Percentiles rank a stretch among this genome's conserved stretches.
phyloP scores from a whole-genome alignment of 53 echinoderm and acorn worm genomes.

The Holothuria scabra region DNA sequence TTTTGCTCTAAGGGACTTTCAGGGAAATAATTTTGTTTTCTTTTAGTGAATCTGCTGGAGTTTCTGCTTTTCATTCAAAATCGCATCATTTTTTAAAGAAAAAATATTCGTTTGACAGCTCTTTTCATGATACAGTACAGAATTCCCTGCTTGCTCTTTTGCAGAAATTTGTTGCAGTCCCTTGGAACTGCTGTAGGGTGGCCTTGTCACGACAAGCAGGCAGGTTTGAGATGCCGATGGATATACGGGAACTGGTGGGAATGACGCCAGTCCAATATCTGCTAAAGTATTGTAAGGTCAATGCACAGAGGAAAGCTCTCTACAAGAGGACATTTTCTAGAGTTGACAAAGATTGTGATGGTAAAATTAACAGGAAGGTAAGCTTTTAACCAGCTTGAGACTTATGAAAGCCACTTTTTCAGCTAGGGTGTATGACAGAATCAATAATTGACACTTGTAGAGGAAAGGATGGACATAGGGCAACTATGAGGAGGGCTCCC shows the following conservation, averaged over 20 bases:
- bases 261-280: slow-evolving; percentile 93
- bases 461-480: too few species aligned
- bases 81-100: too few species aligned
- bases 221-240: slow-evolving; percentile 93
- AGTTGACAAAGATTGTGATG: slow-evolving; percentile 82
- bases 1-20: slow-evolving; percentile 48
- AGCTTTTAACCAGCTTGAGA: not conserved
- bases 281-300: slow-evolving; percentile 76
- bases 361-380: slow-evolving; percentile 89
- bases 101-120: too few species aligned
- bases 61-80: too few species aligned
- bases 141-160: slow-evolving; percentile 23
- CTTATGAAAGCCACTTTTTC: too few species aligned
- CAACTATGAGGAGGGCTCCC: too few species aligned
- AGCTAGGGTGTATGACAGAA: too few species aligned
- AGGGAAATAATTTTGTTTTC: not conserved
- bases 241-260: slow-evolving; percentile 70
- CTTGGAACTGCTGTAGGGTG: slow-evolving; percentile 84
- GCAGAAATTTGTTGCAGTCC: slow-evolving; percentile 40
- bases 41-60: not conserved
- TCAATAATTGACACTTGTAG: too few species aligned
- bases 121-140: not conserved
- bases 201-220: slow-evolving; percentile 86
- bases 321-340: slow-evolving; percentile 83
- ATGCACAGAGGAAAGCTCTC: slow-evolving; percentile 78